phyloP scores from a whole-genome alignment of 1,140 invertebrate species.

The Frieseomelitta varia region DNA sequence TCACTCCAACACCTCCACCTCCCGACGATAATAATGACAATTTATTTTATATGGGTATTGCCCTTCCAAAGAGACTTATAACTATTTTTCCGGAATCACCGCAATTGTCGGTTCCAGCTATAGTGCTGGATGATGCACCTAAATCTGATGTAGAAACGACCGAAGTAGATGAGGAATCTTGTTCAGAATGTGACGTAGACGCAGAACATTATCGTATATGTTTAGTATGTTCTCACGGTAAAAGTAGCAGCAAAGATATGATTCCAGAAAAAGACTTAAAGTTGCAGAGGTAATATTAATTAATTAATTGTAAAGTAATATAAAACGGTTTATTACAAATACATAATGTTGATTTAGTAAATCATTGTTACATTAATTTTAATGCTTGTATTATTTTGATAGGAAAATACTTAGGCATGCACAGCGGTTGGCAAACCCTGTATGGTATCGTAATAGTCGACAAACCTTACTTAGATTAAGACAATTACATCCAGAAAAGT shows the following conservation, averaged over 20 bases:
- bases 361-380: not conserved
- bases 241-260: conserved; percentile 57
- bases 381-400: conserved; percentile 37
- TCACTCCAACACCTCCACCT: conserved; percentile 71
- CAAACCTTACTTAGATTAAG: conserved; percentile 90
- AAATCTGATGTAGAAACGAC: conserved; percentile 65
- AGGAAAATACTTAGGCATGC: conserved; percentile 85
- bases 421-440: conserved; percentile 87
- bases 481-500: conserved; percentile 89
- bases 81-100: conserved; percentile 86
- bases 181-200: conserved; percentile 71
- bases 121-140: conserved; percentile 64
- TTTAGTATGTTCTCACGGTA: conserved; percentile 74
- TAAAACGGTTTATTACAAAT: not conserved
- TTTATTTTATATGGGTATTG: conserved; percentile 89
- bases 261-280: conserved; percentile 70
- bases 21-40: conserved; percentile 72
- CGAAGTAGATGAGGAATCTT: conserved; percentile 77
- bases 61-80: conserved; percentile 87
- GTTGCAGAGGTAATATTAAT: conserved; percentile 69
- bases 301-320: not conserved
- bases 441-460: conserved; percentile 86
- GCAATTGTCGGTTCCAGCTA: conserved; percentile 61
- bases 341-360: not conserved
- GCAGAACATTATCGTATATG: conserved; percentile 73